Evolutionary conservation across 2,888 invertebrate species (phyloP).

Genomic region (Melikaiella ostensackeni): DNA sequence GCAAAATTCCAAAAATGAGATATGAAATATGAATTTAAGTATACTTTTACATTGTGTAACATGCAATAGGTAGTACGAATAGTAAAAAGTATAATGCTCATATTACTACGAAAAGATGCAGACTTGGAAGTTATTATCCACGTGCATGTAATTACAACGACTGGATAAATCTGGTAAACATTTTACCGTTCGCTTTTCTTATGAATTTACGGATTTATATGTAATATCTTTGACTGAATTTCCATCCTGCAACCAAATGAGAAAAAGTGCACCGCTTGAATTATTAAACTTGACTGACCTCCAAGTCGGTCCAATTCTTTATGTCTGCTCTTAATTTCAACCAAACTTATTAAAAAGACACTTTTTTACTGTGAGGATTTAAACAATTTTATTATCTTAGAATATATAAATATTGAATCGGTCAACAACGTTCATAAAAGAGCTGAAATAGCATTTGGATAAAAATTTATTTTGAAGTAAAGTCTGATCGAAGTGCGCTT

Average conservation of each 20-base stretch:
- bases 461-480: not conserved
- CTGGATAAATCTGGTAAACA: not conserved
- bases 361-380: too few species aligned
- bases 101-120: too few species aligned
- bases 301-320: not conserved
- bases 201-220: not conserved
- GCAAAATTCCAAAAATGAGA: too few species aligned
- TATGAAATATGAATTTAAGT: too few species aligned
- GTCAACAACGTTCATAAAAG: not conserved
- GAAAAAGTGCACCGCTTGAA: not conserved
- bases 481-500: not conserved
- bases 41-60: too few species aligned
- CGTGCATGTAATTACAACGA: not conserved
- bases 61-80: too few species aligned
- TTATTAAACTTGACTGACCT: slow-evolving; percentile 25
- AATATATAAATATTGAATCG: not conserved
- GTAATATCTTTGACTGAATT: not conserved
- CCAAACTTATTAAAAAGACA: not conserved
- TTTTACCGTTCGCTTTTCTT: not conserved
- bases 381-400: not conserved
- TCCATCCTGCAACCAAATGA: not conserved
- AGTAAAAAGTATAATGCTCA: too few species aligned
- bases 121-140: too few species aligned
- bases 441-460: not conserved
- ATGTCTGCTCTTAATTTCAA: too few species aligned